Conservation (phyloP, 2,113 vertebrate genomes). For the Hippoglossus stenolepis region DNA sequence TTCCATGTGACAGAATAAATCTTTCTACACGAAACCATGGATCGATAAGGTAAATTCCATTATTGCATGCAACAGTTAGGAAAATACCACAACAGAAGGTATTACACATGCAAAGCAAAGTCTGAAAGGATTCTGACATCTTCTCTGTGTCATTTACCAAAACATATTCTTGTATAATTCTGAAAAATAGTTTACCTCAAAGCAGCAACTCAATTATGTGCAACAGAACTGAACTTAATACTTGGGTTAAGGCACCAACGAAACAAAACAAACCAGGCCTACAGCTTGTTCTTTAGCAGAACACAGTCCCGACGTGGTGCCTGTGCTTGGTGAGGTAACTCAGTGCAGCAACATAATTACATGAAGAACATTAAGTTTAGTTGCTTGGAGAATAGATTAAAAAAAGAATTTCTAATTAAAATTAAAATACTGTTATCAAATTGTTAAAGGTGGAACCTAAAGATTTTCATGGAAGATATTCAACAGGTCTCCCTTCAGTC, state of each 20-base stretch:
- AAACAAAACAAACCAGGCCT: slow-evolving; percentile 61
- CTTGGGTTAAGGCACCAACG: slow-evolving; percentile 80
- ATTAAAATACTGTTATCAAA: not conserved
- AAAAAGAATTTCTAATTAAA: not conserved
- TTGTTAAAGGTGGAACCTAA: not conserved
- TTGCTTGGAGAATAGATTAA: slow-evolving; percentile 6
- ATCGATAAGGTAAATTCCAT: slow-evolving; percentile 17
- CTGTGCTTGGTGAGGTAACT: slow-evolving; percentile 59
- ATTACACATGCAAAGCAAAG: slow-evolving; percentile 58
- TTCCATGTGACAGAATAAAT: slow-evolving; percentile 30
- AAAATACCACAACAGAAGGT: slow-evolving; percentile 27
- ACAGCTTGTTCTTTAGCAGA: slow-evolving; percentile 35
- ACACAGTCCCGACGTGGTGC: slow-evolving; percentile 29
- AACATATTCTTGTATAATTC: slow-evolving; percentile 13
- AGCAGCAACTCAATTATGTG: slow-evolving; percentile 58
- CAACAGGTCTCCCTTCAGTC: slow-evolving; percentile 33
- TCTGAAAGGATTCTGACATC: not conserved
- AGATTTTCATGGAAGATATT: slow-evolving; percentile 2
- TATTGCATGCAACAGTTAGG: slow-evolving; percentile 50
- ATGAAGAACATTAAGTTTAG: not conserved
- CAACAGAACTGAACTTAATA: slow-evolving; percentile 55
- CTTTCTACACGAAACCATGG: slow-evolving; percentile 13
- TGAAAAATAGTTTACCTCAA: not conserved
- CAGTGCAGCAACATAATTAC: slow-evolving; percentile 12
- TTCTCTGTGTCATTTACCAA: slow-evolving; percentile 12